Base-by-base conservation (phyloP, 2,888 invertebrate species). In the Xestia sexstrigata region DNA sequence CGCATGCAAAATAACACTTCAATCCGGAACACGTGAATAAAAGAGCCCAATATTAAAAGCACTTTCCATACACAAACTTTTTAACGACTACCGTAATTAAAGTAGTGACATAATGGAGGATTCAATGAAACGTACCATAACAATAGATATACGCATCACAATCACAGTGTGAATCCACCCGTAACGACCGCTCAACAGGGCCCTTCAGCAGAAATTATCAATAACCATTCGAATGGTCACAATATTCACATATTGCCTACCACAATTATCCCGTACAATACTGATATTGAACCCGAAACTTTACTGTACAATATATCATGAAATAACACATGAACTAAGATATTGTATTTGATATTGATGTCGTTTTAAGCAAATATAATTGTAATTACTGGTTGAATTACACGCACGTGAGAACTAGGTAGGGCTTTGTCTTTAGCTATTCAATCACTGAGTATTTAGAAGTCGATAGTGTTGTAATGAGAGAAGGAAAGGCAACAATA, bases 141-240 rank as follows among this genome's bases (percentile, higher is more conserved):
- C 62, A 80, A 66, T 76, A 66, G 58, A 35, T 23, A 35, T 39
- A 49, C 35, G 26, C 35, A 66, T 45, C 17, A 70, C 65, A 75
- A 79, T 66, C 49, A 73, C 8, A 23, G 39, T 39, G 73, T 70
- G 67, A 73, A 63, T 35, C 63, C 45, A 66, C 20, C 73, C 73
- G 39, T 68, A 67, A 52, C 17, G 35, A 79, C 52, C 39, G 30
- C 17, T 49, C 66, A 49, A 42, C 42, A 47, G 9, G 55, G 58
- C 73, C 80, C 70, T 79, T 42, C 20, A 67, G 70, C 20, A 67
- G 70, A 76, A 79, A 82, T 75, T 75, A 70, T 68, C 79, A 83
- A 83, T 82, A 79, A 76, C 70, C n/a, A 15, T 73, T 63, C 17
- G 2, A 75, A 67, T n/a, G 45, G 23, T 55, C 60, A 79, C 76